These are phyloP conservation scores for Serilophus lunatus DNA, from an alignment of 2,113 vertebrate genomes.

Conservation along the genomic window DNA sequence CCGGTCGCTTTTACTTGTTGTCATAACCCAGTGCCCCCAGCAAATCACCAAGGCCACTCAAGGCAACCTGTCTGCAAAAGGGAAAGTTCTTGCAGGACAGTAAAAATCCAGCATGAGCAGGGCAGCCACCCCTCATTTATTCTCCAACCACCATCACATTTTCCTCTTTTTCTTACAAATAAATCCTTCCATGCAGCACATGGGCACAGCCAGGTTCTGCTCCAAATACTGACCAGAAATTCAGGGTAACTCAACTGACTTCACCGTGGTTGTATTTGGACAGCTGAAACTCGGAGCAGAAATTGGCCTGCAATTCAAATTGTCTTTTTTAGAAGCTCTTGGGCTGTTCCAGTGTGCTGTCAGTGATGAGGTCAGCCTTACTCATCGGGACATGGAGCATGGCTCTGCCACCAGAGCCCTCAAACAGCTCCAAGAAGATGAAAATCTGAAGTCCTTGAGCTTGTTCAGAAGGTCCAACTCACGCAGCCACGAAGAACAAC, in stretches of 20 bases:
- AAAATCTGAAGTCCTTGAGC: not conserved
- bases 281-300: not conserved
- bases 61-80: conserved; percentile 68
- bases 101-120: not conserved
- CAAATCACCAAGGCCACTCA: conserved; percentile 77
- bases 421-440: not conserved
- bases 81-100: conserved; percentile 42
- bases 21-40: conserved; percentile 84
- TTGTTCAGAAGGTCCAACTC: not conserved
- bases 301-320: not conserved
- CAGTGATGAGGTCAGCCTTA: not conserved
- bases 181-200: conserved; percentile 17
- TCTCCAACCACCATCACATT: conserved; percentile 34
- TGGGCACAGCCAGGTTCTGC: not conserved
- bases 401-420: not conserved
- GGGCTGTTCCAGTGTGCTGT: not conserved
- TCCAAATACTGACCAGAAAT: not conserved
- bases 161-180: conserved; percentile 27
- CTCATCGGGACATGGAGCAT: accelerated
- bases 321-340: not conserved
- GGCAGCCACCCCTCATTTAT: not conserved
- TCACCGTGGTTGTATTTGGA: not conserved
- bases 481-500: accelerated
- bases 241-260: not conserved
- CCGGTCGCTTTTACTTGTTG: conserved; percentile 86